Evolutionary conservation across 1,140 invertebrate genomes (phyloP).

Genomic region (Bombus breviceps): DNA sequence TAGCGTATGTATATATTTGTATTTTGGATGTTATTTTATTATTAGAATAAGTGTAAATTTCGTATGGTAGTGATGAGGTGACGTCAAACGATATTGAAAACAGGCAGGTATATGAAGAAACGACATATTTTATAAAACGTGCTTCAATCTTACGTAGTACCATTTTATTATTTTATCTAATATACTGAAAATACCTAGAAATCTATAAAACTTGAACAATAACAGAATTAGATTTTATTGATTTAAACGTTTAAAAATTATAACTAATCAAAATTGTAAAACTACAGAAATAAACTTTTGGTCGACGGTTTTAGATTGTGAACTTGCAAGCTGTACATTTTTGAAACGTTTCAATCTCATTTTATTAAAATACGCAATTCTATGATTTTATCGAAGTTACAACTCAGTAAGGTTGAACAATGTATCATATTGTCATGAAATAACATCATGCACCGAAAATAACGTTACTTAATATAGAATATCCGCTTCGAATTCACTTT

Average conservation of each 20-base stretch:
- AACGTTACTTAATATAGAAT: background rate
- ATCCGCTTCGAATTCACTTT: background rate
- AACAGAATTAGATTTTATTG: background rate
- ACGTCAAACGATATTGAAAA: background rate
- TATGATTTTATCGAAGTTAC: too few relatives aligned
- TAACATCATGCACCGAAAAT: background rate
- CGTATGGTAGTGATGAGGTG: background rate
- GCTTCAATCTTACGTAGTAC: background rate
- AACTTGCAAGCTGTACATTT: background rate
- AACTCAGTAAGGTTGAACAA: too few relatives aligned
- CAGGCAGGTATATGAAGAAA: too few relatives aligned
- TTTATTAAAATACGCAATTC: too few relatives aligned
- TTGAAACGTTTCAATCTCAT: background rate
- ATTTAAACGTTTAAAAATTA: background rate
- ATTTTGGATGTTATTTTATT: background rate
- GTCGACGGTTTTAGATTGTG: background rate
- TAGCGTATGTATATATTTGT: background rate
- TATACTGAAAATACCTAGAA: background rate
- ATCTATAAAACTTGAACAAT: background rate
- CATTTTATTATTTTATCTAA: background rate
- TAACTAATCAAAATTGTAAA: background rate
- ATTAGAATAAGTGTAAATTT: background rate
- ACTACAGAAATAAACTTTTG: background rate
- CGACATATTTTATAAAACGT: background rate
- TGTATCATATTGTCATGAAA: too few relatives aligned